Percentiles rank a stretch among this genome's conserved stretches.
Conservation (phyloP, 2,888 invertebrate species). For the Drosophila mulleri region DNA sequence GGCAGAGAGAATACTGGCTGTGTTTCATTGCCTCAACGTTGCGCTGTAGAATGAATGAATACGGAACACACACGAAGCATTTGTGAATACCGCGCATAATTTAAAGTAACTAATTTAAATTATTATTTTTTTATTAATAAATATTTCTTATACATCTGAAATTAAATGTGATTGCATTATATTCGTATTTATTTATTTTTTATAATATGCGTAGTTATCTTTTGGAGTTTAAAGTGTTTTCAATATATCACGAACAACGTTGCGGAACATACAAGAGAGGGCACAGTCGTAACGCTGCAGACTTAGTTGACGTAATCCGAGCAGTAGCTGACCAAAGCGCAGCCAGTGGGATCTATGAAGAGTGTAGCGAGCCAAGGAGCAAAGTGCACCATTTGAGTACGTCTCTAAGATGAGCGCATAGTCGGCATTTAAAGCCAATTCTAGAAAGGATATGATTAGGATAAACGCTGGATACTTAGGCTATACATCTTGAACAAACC, state of each 20-base stretch:
- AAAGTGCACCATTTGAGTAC: slow-evolving; percentile 81
- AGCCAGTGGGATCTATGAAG: slow-evolving; percentile 83
- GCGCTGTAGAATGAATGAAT: slow-evolving; percentile 10
- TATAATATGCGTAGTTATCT: background rate
- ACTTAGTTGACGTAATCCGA: slow-evolving; percentile 83
- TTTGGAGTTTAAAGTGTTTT: slow-evolving; percentile 50
- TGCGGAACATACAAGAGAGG: slow-evolving; percentile 81
- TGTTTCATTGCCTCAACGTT: slow-evolving; percentile 17
- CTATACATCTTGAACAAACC: slow-evolving; percentile 78
- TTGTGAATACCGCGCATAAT: slow-evolving; percentile 21
- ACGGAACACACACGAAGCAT: slow-evolving; percentile 31
- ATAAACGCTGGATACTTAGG: background rate
- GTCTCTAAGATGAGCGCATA: slow-evolving; percentile 80
- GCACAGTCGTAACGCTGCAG: slow-evolving; percentile 81
- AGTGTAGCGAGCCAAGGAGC: slow-evolving; percentile 83
- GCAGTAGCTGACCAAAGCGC: slow-evolving; percentile 83
- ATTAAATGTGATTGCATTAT: too few relatives aligned
- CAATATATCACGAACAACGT: slow-evolving; percentile 79
- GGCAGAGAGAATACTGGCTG: slow-evolving; percentile 21
- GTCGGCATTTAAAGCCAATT: slow-evolving; percentile 77
- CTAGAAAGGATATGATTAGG: slow-evolving; percentile 49
- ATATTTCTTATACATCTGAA: background rate
- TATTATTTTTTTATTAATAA: background rate
- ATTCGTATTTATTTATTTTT: background rate
- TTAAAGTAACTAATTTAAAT: background rate